A percentile compares a stretch with the other conserved stretches of the same genome.
Evolutionary conservation across 2,113 vertebrate species (phyloP).

Genomic region (Mus musculus): DNA sequence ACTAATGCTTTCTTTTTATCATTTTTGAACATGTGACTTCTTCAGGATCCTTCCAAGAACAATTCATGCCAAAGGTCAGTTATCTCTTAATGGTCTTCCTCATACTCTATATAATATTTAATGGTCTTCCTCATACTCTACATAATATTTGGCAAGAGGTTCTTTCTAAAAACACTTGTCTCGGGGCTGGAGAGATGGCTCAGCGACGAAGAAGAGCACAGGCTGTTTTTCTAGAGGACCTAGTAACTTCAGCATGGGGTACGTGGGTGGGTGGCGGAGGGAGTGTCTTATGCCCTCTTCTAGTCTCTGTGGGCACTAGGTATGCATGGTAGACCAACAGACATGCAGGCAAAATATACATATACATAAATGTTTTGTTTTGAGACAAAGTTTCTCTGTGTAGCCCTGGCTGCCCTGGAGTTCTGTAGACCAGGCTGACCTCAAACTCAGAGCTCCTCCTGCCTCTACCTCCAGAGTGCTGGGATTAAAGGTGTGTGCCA

Average conservation of each 20-base stretch:
- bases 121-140: conserved; percentile 27
- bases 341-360: neutral
- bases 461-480: neutral
- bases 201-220: neutral
- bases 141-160: neutral
- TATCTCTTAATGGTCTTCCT: conserved; percentile 58
- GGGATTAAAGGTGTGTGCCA: neutral
- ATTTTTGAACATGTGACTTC: conserved; percentile 57
- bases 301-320: neutral
- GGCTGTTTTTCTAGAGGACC: neutral
- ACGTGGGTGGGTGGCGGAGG: neutral
- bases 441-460: neutral
- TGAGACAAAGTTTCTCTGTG: neutral
- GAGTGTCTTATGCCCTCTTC: neutral
- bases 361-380: neutral
- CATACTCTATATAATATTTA: conserved; percentile 21
- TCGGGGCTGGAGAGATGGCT: neutral
- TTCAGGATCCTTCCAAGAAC: conserved; percentile 72
- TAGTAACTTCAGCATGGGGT: neutral
- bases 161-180: conserved; percentile 11
- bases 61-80: conserved; percentile 75
- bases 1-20: conserved; percentile 68
- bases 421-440: neutral
- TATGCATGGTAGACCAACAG: neutral
- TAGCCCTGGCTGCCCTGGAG: neutral